A percentile compares a stretch with the other conserved stretches of the same genome.
Evolutionary conservation across 1,140 invertebrate species (phyloP).

Genomic region (Ostrea denselamellosa): DNA sequence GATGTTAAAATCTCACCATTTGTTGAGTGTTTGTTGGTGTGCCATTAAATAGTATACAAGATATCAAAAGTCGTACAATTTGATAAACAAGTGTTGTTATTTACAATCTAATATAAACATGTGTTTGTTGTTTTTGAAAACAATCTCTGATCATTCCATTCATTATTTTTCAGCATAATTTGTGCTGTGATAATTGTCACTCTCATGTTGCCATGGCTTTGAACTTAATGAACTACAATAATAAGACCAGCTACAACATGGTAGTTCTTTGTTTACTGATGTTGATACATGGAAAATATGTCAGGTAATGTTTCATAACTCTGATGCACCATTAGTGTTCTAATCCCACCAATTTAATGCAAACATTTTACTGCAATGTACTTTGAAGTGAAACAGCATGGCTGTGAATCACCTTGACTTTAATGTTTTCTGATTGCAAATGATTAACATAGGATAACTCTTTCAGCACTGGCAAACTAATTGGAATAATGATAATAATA

Average conservation of each 20-base stretch:
- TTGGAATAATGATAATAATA: not conserved
- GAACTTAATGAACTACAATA: conserved; percentile 94
- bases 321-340: not conserved
- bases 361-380: conserved; percentile 3
- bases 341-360: not conserved
- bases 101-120: no score
- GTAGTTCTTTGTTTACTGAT: conserved; percentile 90
- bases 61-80: no score
- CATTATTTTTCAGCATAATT: conserved; percentile 87
- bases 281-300: conserved; percentile 90
- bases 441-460: not conserved
- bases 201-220: conserved; percentile 97
- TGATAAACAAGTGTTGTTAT: no score
- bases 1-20: no score
- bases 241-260: conserved; percentile 93
- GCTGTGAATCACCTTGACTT: not conserved
- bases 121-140: no score
- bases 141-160: no score
- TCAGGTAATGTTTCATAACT: conserved; percentile 82
- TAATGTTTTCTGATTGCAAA: not conserved
- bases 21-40: no score
- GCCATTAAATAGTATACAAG: no score
- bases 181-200: conserved; percentile 99
- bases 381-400: not conserved
- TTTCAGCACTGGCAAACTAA: not conserved